These are phyloP conservation scores for Xerus inauris DNA, from an alignment of 2,113 vertebrate genomes.

Conservation along the genomic window DNA sequence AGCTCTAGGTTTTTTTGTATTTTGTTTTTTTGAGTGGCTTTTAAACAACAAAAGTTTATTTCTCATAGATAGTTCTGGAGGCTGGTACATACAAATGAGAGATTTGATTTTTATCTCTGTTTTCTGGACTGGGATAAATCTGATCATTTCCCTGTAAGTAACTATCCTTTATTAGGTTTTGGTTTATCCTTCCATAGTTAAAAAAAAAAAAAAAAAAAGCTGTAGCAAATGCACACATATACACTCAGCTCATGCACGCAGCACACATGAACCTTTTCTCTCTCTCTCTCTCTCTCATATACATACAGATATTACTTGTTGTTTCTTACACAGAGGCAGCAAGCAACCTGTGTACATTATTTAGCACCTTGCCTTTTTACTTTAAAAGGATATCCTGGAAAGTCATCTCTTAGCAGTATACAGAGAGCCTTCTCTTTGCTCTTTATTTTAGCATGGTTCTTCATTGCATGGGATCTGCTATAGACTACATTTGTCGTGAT, in stretches of 20 bases:
- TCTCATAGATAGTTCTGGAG: too few species aligned
- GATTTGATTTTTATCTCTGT: not conserved
- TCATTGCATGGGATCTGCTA: not conserved
- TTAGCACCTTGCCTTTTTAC: not conserved
- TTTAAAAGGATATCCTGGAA: not conserved
- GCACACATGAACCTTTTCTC: accelerated
- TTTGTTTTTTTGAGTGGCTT: not conserved
- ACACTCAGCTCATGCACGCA: not conserved
- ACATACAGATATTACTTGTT: not conserved
- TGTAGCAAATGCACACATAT: not conserved
- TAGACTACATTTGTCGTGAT: not conserved
- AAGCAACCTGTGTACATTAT: not conserved
- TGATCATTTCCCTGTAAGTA: not conserved
- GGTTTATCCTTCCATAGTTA: not conserved
- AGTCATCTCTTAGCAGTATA: not conserved
- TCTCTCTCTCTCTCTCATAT: not conserved
- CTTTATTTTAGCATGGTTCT: not conserved
- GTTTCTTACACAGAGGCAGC: not conserved
- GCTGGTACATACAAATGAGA: not conserved
- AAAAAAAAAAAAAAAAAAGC: not conserved
- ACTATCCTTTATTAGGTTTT: conserved; percentile 5
- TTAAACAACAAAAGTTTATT: too few species aligned
- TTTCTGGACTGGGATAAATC: not conserved
- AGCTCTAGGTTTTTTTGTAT: not conserved
- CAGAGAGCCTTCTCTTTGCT: not conserved